Conservation (phyloP, 2,888 invertebrate genomes). For the Philonicus albiceps region DNA sequence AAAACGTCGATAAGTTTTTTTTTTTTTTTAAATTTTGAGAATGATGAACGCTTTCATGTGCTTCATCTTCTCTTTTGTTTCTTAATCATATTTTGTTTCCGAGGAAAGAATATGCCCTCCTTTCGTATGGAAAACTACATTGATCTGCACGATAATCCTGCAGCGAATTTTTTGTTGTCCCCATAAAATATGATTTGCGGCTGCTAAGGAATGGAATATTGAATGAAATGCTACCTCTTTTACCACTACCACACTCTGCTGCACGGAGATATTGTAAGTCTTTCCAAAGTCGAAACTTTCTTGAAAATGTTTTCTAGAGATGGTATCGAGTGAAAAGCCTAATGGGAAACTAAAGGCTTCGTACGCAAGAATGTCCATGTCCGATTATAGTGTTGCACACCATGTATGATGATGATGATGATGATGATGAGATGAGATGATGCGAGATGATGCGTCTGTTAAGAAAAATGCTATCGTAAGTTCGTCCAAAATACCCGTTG, state of each 20-base stretch:
- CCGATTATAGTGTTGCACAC: neutral
- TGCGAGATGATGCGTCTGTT: neutral
- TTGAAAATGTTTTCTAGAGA: neutral
- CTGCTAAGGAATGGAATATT: neutral
- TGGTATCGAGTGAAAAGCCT: slow-evolving; percentile 7
- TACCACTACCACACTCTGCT: neutral
- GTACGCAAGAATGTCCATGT: neutral
- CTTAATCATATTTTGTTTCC: neutral
- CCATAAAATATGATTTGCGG: neutral
- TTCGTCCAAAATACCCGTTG: neutral
- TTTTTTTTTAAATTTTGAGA: neutral
- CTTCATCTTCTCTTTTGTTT: neutral
- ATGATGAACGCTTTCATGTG: neutral
- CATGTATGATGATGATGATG: neutral
- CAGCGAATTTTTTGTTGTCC: neutral
- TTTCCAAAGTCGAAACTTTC: neutral
- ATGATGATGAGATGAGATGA: no score
- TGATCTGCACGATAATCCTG: neutral
- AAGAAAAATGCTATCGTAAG: slow-evolving; percentile 4
- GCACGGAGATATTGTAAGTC: neutral
- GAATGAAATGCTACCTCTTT: neutral
- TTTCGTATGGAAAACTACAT: neutral
- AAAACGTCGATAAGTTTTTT: neutral
- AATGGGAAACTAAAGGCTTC: slow-evolving; percentile 9
- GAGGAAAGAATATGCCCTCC: neutral